phyloP scores from a whole-genome alignment of 2,113 vertebrate genomes.

The Cyanoramphus novaezelandiae region DNA sequence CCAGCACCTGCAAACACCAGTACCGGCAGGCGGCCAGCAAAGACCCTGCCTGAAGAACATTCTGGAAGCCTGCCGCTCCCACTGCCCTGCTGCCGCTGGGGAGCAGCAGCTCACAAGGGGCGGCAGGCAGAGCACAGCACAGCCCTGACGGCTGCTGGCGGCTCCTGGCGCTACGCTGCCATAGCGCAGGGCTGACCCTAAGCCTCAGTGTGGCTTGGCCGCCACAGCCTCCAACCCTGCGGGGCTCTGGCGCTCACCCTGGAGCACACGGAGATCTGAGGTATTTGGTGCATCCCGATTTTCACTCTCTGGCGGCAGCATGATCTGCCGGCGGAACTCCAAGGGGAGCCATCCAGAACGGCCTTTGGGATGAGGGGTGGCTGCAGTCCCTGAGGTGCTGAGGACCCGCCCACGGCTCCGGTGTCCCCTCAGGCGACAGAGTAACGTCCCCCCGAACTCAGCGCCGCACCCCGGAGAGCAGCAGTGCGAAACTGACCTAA shows the following conservation, averaged over 20 bases:
- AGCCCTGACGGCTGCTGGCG: neutral
- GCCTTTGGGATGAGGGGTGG: fast-evolving
- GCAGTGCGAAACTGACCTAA: neutral
- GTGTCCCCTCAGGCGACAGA: fast-evolving
- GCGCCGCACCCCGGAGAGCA: fast-evolving
- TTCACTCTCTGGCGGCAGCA: fast-evolving
- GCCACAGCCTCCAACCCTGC: neutral
- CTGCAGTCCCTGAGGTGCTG: neutral
- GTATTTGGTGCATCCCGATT: fast-evolving
- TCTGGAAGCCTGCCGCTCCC: neutral
- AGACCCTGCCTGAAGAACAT: neutral
- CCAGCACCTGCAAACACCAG: fast-evolving
- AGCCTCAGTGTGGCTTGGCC: fast-evolving
- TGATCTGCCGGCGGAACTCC: fast-evolving
- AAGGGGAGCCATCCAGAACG: fast-evolving
- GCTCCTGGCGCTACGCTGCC: fast-evolving
- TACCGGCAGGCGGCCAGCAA: fast-evolving
- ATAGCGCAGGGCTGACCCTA: fast-evolving
- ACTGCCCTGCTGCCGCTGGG: neutral
- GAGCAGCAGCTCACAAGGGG: neutral
- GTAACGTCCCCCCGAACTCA: fast-evolving
- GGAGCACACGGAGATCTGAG: fast-evolving
- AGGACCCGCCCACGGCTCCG: fast-evolving
- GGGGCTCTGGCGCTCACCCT: fast-evolving
- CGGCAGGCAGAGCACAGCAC: neutral